phyloP scores from a whole-genome alignment of 2,113 vertebrate genomes.

The Daboia siamensis region DNA sequence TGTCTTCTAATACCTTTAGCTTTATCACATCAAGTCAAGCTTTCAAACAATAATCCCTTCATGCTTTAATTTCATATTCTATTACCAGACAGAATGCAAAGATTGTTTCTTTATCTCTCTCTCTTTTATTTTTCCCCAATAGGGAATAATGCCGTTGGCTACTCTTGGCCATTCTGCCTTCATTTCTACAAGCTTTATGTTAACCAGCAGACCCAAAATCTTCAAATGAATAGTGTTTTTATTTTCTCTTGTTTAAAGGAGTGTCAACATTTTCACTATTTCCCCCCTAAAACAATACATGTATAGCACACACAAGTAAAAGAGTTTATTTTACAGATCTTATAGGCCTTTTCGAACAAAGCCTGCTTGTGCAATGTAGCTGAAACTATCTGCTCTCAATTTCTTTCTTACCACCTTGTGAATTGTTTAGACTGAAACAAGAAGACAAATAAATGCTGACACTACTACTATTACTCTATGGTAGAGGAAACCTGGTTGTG shows the following conservation, averaged over 20 bases:
- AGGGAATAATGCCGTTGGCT: conserved; percentile 52
- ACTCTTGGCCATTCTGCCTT: conserved; percentile 46
- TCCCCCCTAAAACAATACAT: conserved; percentile 23
- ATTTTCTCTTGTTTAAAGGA: conserved; percentile 13
- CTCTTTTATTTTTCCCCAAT: conserved; percentile 15
- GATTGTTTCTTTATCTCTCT: conserved; percentile 24
- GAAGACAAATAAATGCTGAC: conserved; percentile 28
- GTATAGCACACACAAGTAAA: conserved; percentile 25
- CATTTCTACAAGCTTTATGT: conserved; percentile 40
- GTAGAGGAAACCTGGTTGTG: neutral
- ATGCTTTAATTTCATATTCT: conserved; percentile 82
- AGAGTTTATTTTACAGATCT: neutral
- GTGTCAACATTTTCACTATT: conserved; percentile 13
- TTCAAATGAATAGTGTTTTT: conserved; percentile 39
- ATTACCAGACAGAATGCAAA: conserved; percentile 77
- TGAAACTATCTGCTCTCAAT: neutral
- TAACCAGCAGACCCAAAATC: conserved; percentile 41
- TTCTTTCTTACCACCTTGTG: conserved; percentile 8
- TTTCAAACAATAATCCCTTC: conserved; percentile 80
- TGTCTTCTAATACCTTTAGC: conserved; percentile 76
- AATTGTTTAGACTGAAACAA: conserved; percentile 22
- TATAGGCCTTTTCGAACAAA: neutral
- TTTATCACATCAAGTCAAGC: conserved; percentile 79
- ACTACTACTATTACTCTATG: conserved; percentile 22
- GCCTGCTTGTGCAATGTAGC: conserved; percentile 21